These are phyloP conservation scores for Drusus annulatus DNA, from an alignment of 1,140 invertebrate species.

Conservation along the genomic window DNA sequence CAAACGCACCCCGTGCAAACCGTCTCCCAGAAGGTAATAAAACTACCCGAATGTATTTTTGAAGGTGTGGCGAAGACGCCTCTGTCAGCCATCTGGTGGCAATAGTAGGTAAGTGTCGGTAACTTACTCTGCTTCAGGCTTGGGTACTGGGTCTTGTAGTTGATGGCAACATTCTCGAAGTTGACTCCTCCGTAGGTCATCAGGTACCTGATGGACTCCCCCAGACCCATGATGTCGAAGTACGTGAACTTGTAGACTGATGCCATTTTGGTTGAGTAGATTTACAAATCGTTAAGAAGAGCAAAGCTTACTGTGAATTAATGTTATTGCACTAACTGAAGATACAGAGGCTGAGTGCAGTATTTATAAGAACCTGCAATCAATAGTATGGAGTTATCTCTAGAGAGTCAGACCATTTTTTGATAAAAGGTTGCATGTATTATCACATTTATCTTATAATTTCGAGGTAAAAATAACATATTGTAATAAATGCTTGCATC, in stretches of 20 bases:
- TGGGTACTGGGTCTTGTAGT: slow-evolving; percentile 73
- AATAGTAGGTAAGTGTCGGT: too few relatives aligned
- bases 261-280: slow-evolving; percentile 45
- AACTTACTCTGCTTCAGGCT: slow-evolving; percentile 69
- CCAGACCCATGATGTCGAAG: slow-evolving; percentile 74
- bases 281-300: slow-evolving; percentile 20
- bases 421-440: too few relatives aligned
- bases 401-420: too few relatives aligned
- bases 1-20: too few relatives aligned
- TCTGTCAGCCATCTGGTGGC: too few relatives aligned
- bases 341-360: slow-evolving; percentile 3
- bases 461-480: too few relatives aligned
- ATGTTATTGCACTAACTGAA: slow-evolving; percentile 49
- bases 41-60: too few relatives aligned
- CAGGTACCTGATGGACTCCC: slow-evolving; percentile 81
- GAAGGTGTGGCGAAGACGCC: too few relatives aligned
- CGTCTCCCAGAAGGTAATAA: too few relatives aligned
- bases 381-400: too few relatives aligned
- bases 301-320: slow-evolving; percentile 40
- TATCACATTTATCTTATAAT: too few relatives aligned
- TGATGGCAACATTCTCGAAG: slow-evolving; percentile 80
- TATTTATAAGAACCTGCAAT: slow-evolving; percentile 8
- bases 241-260: slow-evolving; percentile 55
- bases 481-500: too few relatives aligned
- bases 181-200: slow-evolving; percentile 78